Conservation (phyloP, 1,140 invertebrate genomes). For the Aphelinus certus region DNA sequence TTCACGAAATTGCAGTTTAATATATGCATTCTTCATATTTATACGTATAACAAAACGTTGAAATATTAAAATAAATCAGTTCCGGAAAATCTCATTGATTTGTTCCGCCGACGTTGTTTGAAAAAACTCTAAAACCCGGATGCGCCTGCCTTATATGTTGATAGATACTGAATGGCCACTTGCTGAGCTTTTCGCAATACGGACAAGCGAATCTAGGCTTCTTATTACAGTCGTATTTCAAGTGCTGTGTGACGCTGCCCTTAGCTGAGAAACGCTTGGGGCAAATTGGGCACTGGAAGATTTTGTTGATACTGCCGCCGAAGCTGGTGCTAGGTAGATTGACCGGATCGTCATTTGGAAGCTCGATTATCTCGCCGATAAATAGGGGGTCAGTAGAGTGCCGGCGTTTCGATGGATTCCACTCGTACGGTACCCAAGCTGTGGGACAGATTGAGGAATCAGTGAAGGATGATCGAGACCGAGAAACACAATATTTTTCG, state of each 20-base stretch:
- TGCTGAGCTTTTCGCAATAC: slow-evolving; percentile 31
- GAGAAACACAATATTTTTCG: no score
- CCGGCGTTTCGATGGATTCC: neutral
- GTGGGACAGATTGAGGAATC: neutral
- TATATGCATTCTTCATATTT: no score
- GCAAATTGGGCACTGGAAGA: slow-evolving; percentile 31
- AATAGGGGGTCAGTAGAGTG: neutral
- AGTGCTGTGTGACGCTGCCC: slow-evolving; percentile 34
- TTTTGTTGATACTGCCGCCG: neutral
- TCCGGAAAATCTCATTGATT: no score
- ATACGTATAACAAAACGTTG: no score
- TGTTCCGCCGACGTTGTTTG: slow-evolving; percentile 6
- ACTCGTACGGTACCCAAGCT: slow-evolving; percentile 15
- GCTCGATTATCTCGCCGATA: slow-evolving; percentile 15
- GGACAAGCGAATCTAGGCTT: slow-evolving; percentile 31
- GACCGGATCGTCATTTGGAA: neutral
- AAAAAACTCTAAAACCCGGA: slow-evolving; percentile 7
- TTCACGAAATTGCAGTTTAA: no score
- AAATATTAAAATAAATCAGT: no score
- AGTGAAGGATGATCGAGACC: no score
- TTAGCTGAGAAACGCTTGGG: slow-evolving; percentile 27
- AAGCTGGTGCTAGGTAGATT: neutral
- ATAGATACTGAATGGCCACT: slow-evolving; percentile 36
- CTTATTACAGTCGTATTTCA: slow-evolving; percentile 34
- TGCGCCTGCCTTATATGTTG: slow-evolving; percentile 32